A percentile compares a stretch with the other conserved stretches of the same genome.
phyloP scores from a whole-genome alignment of 1,140 invertebrate genomes.

The Listronotus bonariensis region DNA sequence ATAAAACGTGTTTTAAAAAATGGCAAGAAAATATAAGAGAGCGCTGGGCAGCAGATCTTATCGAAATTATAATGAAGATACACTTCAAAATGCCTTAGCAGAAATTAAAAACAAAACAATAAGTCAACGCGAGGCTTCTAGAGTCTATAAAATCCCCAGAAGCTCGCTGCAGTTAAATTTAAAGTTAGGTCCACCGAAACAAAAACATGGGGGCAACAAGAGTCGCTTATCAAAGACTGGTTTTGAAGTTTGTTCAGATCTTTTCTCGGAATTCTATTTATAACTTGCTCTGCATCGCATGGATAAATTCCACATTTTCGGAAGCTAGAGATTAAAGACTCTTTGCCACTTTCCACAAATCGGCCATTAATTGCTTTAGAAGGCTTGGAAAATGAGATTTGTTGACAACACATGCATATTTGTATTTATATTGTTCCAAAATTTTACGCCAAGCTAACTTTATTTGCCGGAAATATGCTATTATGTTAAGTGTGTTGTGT shows the following conservation, averaged over 20 bases:
- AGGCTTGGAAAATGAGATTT: neutral
- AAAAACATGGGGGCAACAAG: neutral
- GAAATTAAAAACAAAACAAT: too few species aligned
- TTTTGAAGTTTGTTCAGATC: neutral
- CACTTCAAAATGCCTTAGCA: too few species aligned
- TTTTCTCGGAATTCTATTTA: neutral
- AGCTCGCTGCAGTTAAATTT: too few species aligned
- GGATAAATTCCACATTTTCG: neutral
- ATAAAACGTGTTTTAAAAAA: too few species aligned
- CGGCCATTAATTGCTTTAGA: neutral
- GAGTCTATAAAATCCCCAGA: too few species aligned
- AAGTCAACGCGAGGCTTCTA: too few species aligned
- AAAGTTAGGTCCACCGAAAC: too few species aligned
- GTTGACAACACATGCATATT: slow-evolving; percentile 1
- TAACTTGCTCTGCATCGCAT: neutral
- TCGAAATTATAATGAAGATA: too few species aligned
- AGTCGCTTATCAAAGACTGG: neutral
- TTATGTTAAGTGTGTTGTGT: neutral
- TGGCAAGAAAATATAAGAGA: too few species aligned
- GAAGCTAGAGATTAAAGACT: neutral
- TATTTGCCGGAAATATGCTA: neutral
- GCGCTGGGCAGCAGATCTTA: too few species aligned
- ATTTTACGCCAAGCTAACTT: neutral
- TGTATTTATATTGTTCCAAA: neutral
- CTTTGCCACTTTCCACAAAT: neutral